phyloP scores from a whole-genome alignment of 1,140 invertebrate species.

The Drosophila prosaltans region DNA sequence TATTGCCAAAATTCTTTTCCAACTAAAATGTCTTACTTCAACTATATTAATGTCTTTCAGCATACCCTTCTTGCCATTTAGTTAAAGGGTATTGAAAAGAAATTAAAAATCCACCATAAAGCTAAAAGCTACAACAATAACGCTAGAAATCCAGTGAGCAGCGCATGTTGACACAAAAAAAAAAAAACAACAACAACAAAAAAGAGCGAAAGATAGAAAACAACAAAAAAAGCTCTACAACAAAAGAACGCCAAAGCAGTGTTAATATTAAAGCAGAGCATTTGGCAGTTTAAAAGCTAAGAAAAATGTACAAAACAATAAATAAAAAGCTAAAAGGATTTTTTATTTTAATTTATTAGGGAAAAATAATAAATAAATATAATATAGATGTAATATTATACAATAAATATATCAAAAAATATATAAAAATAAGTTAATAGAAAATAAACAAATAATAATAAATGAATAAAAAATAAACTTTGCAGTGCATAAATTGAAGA shows the following conservation, averaged over 20 bases:
- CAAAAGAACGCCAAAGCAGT: slow-evolving; percentile 10
- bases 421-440: no score
- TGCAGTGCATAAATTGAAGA: no score
- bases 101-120: slow-evolving; percentile 55
- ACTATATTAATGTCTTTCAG: no score
- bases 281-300: background rate
- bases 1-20: no score
- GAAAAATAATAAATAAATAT: no score
- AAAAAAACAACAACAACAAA: slow-evolving; percentile 27
- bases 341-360: no score
- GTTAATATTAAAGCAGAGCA: background rate
- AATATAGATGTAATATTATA: no score
- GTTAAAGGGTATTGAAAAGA: slow-evolving; percentile 20
- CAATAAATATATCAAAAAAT: no score
- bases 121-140: slow-evolving; percentile 47
- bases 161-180: slow-evolving; percentile 41
- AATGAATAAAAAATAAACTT: no score
- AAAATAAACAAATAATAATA: no score
- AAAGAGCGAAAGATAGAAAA: background rate
- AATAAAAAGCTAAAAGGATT: slow-evolving; percentile 34
- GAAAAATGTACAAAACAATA: background rate
- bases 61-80: background rate
- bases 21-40: no score
- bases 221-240: background rate
- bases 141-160: slow-evolving; percentile 39